phyloP scores from a whole-genome alignment of 2,113 vertebrate species.

The Galbula dea region DNA sequence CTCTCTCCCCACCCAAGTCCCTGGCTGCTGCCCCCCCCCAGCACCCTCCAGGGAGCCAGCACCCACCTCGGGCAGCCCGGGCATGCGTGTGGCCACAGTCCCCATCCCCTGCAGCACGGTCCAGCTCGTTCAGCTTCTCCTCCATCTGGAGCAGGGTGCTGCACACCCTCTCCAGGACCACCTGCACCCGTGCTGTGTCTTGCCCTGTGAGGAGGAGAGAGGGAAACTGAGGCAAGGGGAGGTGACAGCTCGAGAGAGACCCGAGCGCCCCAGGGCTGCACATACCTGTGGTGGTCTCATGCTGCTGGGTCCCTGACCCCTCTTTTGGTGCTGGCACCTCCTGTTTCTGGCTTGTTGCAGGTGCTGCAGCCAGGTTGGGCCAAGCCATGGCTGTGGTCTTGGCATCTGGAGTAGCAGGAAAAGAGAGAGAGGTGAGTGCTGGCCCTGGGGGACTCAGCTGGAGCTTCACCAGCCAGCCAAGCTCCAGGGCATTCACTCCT shows the following conservation, averaged over 20 bases:
- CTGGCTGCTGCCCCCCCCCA: accelerated
- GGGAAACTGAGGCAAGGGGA: background rate
- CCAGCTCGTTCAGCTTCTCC: constrained; percentile 87
- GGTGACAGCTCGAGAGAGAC: too few relatives aligned
- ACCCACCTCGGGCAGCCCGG: constrained; percentile 81
- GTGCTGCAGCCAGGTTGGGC: constrained; percentile 74
- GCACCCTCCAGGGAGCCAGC: background rate
- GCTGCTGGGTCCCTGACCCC: background rate
- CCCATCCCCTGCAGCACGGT: constrained; percentile 86
- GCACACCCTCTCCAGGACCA: constrained; percentile 77
- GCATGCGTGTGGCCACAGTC: constrained; percentile 93
- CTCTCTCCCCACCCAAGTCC: background rate
- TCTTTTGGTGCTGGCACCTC: constrained; percentile 26
- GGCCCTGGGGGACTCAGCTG: accelerated
- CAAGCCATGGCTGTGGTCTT: constrained; percentile 83
- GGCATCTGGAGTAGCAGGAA: constrained; percentile 73
- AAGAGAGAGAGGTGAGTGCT: accelerated
- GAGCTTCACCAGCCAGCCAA: background rate
- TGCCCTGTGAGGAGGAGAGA: constrained; percentile 55
- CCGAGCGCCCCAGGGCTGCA: accelerated
- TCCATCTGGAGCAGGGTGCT: constrained; percentile 73
- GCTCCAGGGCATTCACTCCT: background rate
- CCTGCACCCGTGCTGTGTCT: background rate
- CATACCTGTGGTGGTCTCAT: constrained; percentile 40
- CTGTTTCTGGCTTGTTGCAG: constrained; percentile 61